Evolutionary conservation across 2,113 vertebrate genomes (phyloP), one percentile per base, ranked within the genome.

Genomic region (Oreochromis spilurus): DNA sequence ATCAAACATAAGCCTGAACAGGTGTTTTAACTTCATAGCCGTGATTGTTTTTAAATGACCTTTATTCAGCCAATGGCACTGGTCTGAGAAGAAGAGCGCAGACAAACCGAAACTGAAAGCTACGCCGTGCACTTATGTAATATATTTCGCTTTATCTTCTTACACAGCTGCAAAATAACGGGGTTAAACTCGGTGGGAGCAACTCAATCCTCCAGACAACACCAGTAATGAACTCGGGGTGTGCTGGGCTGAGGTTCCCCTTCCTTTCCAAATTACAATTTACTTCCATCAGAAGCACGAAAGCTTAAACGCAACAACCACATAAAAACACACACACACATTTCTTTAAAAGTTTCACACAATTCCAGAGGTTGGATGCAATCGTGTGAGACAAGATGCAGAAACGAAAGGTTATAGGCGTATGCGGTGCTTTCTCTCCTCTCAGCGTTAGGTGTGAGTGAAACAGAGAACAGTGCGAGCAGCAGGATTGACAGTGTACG

Each of bases 401-500:
- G 34, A 84, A 87, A 80, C 13, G 53, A 88, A 91, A 85, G 84
- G 72, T 81, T 83, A 21, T 4, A 40, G 77, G 81, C 86, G 7
- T 77, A 82, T 87, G 34, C 19, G 5, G 52, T 65, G 60, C 5
- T 82, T 24, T 43, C 38, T 34, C 24, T 52, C 50, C 4, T 84
- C 29, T 78, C 8, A 11, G 78, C 40, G 67, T 26, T 26, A 50
- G 13, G 83, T 79, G 88, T 62, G 88, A 79, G 88, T 31, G 79
- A 43, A 75, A 57, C 50, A 57, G 78, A 36, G 80, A 45, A 53
- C 85, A 84, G 89, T 21, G 82, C 43, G 87, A 88, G 92, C 91
- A 81, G 84, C 85, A 72, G 90, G 92, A 89, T 94, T 96, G 96
- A 96, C 95, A 97, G 94, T 98, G 97, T 98, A 98, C 97, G 97